A percentile compares a stretch with the other conserved stretches of the same genome.
Evolutionary conservation across 2,113 vertebrate genomes (phyloP).

Genomic region (Hippoglossus stenolepis): DNA sequence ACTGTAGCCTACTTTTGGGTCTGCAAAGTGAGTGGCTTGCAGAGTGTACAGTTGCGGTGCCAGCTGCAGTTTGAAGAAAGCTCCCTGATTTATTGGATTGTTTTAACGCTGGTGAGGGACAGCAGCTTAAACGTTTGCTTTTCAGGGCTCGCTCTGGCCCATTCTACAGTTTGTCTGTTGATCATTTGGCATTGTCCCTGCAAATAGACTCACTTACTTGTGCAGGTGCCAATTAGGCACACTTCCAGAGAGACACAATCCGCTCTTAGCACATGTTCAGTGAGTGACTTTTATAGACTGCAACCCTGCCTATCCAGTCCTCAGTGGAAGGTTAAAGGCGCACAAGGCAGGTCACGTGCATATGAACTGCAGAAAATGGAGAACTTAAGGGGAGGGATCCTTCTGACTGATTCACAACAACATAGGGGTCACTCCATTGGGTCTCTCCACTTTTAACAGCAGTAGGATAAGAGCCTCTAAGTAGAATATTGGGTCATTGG

Average conservation of each 20-base stretch:
- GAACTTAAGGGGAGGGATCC: not conserved
- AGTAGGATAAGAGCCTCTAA: no score
- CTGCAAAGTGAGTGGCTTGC: not conserved
- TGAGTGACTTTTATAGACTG: no score
- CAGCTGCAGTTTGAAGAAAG: not conserved
- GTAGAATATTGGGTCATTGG: not conserved
- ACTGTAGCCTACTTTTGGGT: not conserved
- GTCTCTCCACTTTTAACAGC: no score
- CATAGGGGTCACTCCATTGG: no score
- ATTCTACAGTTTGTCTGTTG: not conserved
- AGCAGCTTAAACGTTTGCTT: not conserved
- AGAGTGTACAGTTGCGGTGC: not conserved
- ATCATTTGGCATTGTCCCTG: not conserved
- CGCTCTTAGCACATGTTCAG: no score
- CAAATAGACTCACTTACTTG: not conserved
- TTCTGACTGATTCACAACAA: not conserved
- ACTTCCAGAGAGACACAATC: not conserved
- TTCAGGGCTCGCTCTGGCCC: not conserved
- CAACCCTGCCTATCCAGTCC: not conserved
- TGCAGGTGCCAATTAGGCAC: not conserved
- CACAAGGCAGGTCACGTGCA: not conserved
- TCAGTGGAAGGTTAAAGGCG: no score
- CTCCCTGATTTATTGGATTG: not conserved
- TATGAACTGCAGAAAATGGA: not conserved
- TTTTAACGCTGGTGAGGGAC: not conserved